Base-by-base conservation (phyloP, 2,888 invertebrate genomes). In the Microplitis manilae region DNA sequence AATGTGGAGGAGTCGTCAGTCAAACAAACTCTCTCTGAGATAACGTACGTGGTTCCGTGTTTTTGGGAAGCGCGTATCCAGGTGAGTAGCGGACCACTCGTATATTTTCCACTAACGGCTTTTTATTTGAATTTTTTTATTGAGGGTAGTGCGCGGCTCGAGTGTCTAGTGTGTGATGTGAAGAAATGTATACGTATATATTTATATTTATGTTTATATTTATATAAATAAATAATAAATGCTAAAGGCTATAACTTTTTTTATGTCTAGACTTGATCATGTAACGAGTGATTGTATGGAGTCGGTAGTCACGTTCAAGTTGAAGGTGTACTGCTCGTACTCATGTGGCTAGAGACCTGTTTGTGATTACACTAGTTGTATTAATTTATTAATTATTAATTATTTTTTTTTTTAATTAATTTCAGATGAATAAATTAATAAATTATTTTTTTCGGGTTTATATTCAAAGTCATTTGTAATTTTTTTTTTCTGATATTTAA, bases 1-100 rank as follows among this genome's bases (percentile, higher is more conserved):
- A 84, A 88, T 86, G 87, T 87, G 86, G 87, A 87, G 87, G 86
- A 87, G 87, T 86, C 87, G 86, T 83, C 89, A 90, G 90, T 90
- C 88, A 88, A 87, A 88, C 88, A 88, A 87, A 88, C 88, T 90
- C 88, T 87, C 88, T 86, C 88, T 87, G 84, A 83, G 84, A 82
- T 80, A 79, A 79, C 75, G 79, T 74, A 80, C 81, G 81, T 79
- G 80, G 77, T 77, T 79, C 75, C 77, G 79, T 77, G 8, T 50
- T 50, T 50, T 13, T 74, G 73, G 78, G 59, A 68, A 78, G 68
- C 78, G 75, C 78, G 78, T 81, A 78, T 79, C 80, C 79, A 81
- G 83, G 83, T 84, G 83, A 83, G 84, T 84, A 83, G 30, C 40
- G 50, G 60, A 50, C 72, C 68, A 69, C 20, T 64, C n/a, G 6